Evolutionary conservation across 2,888 invertebrate genomes (phyloP), one percentile per base, ranked within the genome.

Genomic region (Drosophila setosimentum): DNA sequence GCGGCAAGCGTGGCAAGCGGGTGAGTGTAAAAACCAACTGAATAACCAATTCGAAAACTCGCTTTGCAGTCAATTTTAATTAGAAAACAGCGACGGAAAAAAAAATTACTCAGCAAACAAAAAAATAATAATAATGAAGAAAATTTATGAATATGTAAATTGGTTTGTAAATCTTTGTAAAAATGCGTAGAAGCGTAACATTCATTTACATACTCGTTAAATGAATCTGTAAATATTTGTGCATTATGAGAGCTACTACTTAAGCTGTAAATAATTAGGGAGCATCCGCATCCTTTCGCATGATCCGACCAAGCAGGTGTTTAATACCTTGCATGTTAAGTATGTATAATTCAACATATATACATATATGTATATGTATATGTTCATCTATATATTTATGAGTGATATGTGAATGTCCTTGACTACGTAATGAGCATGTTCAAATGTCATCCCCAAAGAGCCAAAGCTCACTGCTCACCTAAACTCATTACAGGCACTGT

Each of bases 1-100:
- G 98, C 92, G 98, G 98, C 93, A 97, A 97, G 93, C 96, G 97
- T 94, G 98, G 98, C 95, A 98, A 98, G 94, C 95, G 97, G 97
- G 98, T 98, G 97, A 96, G 95, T 94, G 93, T 91, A 16, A 68
- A 53, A 35, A 57, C 45, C 53, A 67, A 73, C 33, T 40, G 59
- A 59, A 69, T 64, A 77, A 59, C 57, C 78, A 63, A 74, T 57
- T 70, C 50, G 35, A 60, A 69, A 76, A 74, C 79, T 72, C 68
- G 73, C 74, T 68, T 69, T 62, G 68, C 76, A 72, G 67, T 79
- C 73, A 72, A 76, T 81, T 82, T 81, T 81, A 81, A 81, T 81
- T 81, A 78, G 76, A 78, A 78, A 73, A 69, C 68, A 54, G 58
- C 60, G 45, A 59, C 33, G 58, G 21, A 21, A 45, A 33, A 33